phyloP scores from a whole-genome alignment of 1,140 invertebrate species.

The Drosophila baimaii region DNA sequence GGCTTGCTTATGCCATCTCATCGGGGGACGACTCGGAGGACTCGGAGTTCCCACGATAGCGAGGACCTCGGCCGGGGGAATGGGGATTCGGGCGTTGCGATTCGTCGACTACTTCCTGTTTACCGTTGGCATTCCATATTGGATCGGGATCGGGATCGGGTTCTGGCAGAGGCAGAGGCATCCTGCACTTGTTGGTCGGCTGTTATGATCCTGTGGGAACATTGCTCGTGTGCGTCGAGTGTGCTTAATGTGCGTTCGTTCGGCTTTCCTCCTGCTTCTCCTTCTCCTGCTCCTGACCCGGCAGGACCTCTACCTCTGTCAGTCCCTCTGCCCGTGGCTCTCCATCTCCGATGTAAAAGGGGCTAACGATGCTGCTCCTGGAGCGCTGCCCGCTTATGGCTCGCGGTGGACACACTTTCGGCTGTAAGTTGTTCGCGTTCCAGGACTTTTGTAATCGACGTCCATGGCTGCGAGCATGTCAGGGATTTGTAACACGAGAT shows the following conservation, averaged over 20 bases:
- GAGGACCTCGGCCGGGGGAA: constrained; percentile 29
- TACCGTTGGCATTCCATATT: constrained; percentile 63
- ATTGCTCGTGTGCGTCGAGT: constrained; percentile 78
- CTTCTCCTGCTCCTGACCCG: constrained; percentile 7
- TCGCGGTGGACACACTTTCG: constrained; percentile 75
- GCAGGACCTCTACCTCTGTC: constrained; percentile 29
- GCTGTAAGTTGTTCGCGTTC: constrained; percentile 69
- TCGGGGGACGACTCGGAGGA: constrained; percentile 21
- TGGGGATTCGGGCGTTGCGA: constrained; percentile 56
- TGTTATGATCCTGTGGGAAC: constrained; percentile 74
- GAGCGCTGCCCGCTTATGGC: constrained; percentile 57
- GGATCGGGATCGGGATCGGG: constrained; percentile 14
- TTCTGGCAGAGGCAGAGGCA: constrained; percentile 20
- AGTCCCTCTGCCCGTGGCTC: constrained; percentile 5
- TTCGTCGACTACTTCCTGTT: constrained; percentile 73
- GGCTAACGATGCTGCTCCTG: constrained; percentile 53
- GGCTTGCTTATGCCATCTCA: constrained; percentile 54
- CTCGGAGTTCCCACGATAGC: constrained; percentile 62
- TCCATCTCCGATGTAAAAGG: constrained; percentile 38
- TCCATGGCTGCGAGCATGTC: constrained; percentile 6
- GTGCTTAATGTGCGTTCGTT: constrained; percentile 69
- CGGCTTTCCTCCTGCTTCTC: constrained; percentile 37
- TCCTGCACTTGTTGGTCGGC: constrained; percentile 70
- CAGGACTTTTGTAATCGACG: constrained; percentile 49
- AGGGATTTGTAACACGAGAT: constrained; percentile 2